Evolutionary conservation across 2,888 invertebrate species (phyloP).

Genomic region (Ormyrus pomaceus): DNA sequence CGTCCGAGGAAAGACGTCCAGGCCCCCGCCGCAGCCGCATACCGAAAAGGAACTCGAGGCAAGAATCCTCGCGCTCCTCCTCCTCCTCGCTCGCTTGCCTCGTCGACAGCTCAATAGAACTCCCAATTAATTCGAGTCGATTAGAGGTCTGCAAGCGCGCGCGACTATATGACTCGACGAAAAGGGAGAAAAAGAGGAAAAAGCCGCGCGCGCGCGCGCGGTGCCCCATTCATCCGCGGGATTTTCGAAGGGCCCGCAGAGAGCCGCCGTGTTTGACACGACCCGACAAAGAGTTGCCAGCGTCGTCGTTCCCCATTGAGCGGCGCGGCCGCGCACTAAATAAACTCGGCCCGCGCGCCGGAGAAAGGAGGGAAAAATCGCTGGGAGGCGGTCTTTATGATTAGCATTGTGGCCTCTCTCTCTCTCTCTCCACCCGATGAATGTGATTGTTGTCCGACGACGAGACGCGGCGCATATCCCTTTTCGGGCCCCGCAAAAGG

Average conservation of each 20-base stretch:
- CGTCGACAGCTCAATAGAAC: slow-evolving; percentile 50
- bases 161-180: slow-evolving; percentile 19
- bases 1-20: neutral
- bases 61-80: too few relatives aligned
- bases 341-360: too few relatives aligned
- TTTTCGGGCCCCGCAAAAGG: too few relatives aligned
- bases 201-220: too few relatives aligned
- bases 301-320: slow-evolving; percentile 36
- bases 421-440: slow-evolving; percentile 65
- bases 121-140: slow-evolving; percentile 56
- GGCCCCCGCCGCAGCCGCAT: neutral
- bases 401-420: slow-evolving; percentile 71
- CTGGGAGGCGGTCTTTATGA: slow-evolving; percentile 69
- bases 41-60: too few relatives aligned
- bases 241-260: slow-evolving; percentile 46
- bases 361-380: too few relatives aligned
- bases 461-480: neutral
- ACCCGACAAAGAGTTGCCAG: slow-evolving; percentile 52
- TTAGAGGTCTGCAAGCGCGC: slow-evolving; percentile 19
- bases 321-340: too few relatives aligned
- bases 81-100: too few relatives aligned
- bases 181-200: too few relatives aligned
- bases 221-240: slow-evolving; percentile 43
- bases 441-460: slow-evolving; percentile 74
- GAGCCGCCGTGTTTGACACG: slow-evolving; percentile 40